Evolutionary conservation across 2,113 vertebrate genomes (phyloP), one percentile per base, ranked within the genome.

Genomic region (Urocynchramus pylzowi): DNA sequence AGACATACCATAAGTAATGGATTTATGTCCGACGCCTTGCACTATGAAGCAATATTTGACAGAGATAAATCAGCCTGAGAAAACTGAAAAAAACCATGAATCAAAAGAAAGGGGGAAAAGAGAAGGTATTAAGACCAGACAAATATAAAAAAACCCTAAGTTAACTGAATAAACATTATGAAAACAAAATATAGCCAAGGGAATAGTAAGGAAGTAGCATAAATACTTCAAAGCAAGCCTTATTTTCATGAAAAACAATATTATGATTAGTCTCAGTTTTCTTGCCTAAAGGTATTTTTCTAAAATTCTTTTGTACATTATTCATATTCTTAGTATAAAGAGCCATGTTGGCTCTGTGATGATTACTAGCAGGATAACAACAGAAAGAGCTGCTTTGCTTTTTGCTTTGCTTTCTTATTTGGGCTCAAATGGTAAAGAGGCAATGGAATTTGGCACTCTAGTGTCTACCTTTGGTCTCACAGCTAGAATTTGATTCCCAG

Each of bases 161-260:
- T 95, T 97, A 97, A 94, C 90, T 96, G 95, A 97, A 96, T 95
- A 97, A 98, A 97, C 68, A 95, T 98, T 97, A 94, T 83, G 54
- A 97, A 98, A 98, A 97, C 92, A 98, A 98, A 97, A 96, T 91
- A 97, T 90, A 94, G 70, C 76, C 94, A 96, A 96, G 94, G 97
- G 96, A 97, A 97, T 97, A 93, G 79, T 92, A 95, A 88, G 95
- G 95, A 98, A 97, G 95, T 89, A 91, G 84, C 76, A 96, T 96
- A 97, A 97, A 95, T 93, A 97, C 95, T 97, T 98, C 97, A 97
- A 98, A 97, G 95, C 16, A 87, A 70, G 20, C 31, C 68, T 89
- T 91, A 93, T 95, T 97, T 97, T 97, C 84, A 94, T 93, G 68
- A 96, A 97, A 97, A 97, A 95, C 94, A 97, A 97, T 95, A 74